Evolutionary conservation across 2,113 vertebrate genomes (phyloP).

Genomic region (Numenius arquata): DNA sequence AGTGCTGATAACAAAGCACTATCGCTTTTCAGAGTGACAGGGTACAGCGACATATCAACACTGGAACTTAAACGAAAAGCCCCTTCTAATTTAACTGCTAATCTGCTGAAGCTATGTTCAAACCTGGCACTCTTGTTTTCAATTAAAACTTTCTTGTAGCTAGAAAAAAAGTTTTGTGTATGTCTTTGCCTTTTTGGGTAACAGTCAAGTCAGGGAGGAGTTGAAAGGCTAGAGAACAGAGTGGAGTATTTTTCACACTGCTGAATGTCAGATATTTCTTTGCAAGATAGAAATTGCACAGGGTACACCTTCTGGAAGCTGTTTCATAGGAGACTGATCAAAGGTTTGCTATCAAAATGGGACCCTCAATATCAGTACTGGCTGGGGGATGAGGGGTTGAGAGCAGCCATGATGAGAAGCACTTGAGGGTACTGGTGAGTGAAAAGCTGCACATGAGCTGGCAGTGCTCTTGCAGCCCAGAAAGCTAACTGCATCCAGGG

Average conservation of each 20-base stretch:
- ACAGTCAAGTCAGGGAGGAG: background rate
- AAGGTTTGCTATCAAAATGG: background rate
- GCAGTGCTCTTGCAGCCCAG: background rate
- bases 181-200: background rate
- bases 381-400: background rate
- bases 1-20: slow-evolving; percentile 73
- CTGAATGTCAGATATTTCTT: background rate
- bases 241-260: background rate
- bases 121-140: slow-evolving; percentile 62
- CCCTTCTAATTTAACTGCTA: slow-evolving; percentile 74
- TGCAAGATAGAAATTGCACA: background rate
- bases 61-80: slow-evolving; percentile 72
- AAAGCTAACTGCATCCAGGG: background rate
- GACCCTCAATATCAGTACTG: background rate
- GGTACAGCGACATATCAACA: slow-evolving; percentile 75
- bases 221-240: background rate
- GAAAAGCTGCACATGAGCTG: too few relatives aligned
- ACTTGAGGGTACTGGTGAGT: background rate
- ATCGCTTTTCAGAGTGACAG: slow-evolving; percentile 74
- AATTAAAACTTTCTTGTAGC: slow-evolving; percentile 71
- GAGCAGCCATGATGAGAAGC: background rate
- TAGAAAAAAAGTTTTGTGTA: slow-evolving; percentile 49
- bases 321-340: background rate
- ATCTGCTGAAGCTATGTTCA: slow-evolving; percentile 66
- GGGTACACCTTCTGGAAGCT: background rate